Evolutionary conservation across 1,140 invertebrate genomes (phyloP), one percentile per base, ranked within the genome.

Genomic region (Brachionus calyciflorus): DNA sequence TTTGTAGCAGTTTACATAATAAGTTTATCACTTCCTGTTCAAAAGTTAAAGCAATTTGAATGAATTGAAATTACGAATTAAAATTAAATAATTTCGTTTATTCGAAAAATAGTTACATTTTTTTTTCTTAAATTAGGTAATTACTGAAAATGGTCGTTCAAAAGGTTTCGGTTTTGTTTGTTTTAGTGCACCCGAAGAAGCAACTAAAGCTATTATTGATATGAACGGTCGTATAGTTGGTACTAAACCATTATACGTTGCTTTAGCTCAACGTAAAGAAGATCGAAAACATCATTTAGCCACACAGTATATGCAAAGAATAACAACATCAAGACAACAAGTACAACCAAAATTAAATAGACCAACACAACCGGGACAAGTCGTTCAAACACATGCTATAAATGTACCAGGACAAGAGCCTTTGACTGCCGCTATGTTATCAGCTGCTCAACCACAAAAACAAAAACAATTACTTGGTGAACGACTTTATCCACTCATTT

Each of bases 81-180:
- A n/a, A n/a, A n/a, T 57, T n/a, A 19, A 51, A 21, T 24, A 1
- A 24, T 51, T 0, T 37, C 1, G 4, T 44, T 7, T 26, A 28
- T 26, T 46, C 14, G 48, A 3, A n/a, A 46, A 46, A 10, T 46
- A 10, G 10, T 24, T 49, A 17, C 37, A 14, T 5, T 7, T 5
- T 6, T 46, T 17, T 48, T 48, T 17, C 1, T 26, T 12, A 1
- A n/a, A 46, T 70, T 70, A 83, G 80, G 84, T 87, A 9, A 86
- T 87, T 84, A 80, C 79, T 26, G 85, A 87, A 76, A 81, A 85
- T 78, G 87, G 86, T 7, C 83, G 88, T 77, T 88, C 87, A 28
- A 98, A 97, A 87, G 97, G 97, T 44, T 99, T 99, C 85, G 97
- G 97, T 19, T 99, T 99, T 85, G 97, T 99, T 5, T 99, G 97